Base-by-base conservation (phyloP, 2,888 invertebrate genomes). In the Marasmarcha lunaedactyla region DNA sequence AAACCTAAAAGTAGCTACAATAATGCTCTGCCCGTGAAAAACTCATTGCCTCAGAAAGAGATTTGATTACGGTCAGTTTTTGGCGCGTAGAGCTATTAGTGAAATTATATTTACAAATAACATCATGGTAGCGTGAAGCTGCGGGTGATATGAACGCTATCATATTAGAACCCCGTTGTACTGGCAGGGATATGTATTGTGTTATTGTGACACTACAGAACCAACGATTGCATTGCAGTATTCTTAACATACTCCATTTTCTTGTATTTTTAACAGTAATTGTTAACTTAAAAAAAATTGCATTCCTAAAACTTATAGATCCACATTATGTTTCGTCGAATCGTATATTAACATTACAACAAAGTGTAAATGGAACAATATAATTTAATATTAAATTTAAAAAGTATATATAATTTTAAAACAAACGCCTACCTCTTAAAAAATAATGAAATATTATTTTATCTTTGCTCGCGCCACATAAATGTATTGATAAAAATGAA, bases 101-200 rank as follows among this genome's bases (percentile, higher is more conserved):
- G 11, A 30, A 30, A 30, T 9, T 30, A 30, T 30, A 30, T 30
- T 30, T 30, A 30, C 30, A 30, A 30, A 30, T 9, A n/a, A 30
- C 4, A 30, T n/a, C 59, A 62, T 65, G 68, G 62, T 58, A 57
- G 55, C 59, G 58, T 46, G 14, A 61, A 66, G 66, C 70, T 62
- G 64, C 60, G 59, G 66, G 59, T 60, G 70, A 69, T 66, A 66
- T 67, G 69, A 68, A 63, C 62, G 63, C 58, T n/a, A n/a, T n/a
- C 57, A 54, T 49, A 51, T 41, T 48, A 59, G 5, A 20, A n/a
- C 60, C 72, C 66, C 60, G 67, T 73, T 73, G 74, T 74, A 76
- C 72, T 67, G 47, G 51, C 55, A 64, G 68, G 71, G 76, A 72
- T 71, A 71, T 72, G 71, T 69, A 59, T 64, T 46, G 45, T 20